phyloP scores from a whole-genome alignment of 2,113 vertebrate genomes.

The Mesembrinibis cayennensis region DNA sequence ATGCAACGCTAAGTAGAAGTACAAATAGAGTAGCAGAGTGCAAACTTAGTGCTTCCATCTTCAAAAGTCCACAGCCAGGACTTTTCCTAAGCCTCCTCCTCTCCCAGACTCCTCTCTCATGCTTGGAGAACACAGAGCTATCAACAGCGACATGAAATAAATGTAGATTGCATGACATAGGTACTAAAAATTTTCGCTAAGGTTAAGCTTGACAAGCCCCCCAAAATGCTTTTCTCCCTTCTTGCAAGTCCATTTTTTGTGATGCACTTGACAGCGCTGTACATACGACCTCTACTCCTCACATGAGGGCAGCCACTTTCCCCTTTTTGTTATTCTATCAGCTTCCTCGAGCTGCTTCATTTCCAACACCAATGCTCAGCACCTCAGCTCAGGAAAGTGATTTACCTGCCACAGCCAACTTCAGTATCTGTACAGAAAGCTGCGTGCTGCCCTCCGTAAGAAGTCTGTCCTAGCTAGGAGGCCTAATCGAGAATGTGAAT shows the following conservation, averaged over 20 bases:
- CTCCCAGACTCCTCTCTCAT: neutral
- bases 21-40: neutral
- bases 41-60: neutral
- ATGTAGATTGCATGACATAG: neutral
- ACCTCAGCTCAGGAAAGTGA: neutral
- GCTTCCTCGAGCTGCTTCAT: neutral
- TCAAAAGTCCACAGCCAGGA: neutral
- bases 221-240: neutral
- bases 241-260: neutral
- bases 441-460: neutral
- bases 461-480: neutral
- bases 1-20: neutral
- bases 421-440: too few species aligned
- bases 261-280: too few species aligned
- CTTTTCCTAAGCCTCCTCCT: neutral
- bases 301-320: neutral
- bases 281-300: neutral
- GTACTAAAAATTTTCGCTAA: neutral
- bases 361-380: neutral
- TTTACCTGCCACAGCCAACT: neutral
- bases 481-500: neutral
- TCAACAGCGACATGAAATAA: neutral
- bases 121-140: neutral
- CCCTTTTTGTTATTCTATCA: neutral
- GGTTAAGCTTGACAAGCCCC: neutral